Base-by-base conservation (phyloP, 30 jellyfish, hydroid and myxozoan species). In the Pseudorhiza aurosa region DNA sequence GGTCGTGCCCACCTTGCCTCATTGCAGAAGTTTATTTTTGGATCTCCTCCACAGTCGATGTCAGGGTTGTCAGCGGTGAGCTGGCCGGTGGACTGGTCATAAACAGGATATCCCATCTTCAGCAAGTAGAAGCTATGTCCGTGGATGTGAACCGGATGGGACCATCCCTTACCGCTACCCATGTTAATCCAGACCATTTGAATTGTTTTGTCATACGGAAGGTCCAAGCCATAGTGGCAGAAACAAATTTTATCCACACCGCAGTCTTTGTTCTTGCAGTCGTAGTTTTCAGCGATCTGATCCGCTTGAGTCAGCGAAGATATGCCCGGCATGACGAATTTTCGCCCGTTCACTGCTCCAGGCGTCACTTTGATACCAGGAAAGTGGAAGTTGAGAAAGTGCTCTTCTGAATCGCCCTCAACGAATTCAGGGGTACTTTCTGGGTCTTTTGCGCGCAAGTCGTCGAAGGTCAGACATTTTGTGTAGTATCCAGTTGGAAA, bases 101-200 rank as follows among this genome's bases (percentile, higher is more conserved):
- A 86, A 10, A 83, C 81, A 65, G 96, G 88, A 75, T 83, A 91
- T 6, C 90, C 95, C 95, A 91, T 77, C 36, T 91, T 91, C 42
- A 91, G 57, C 32, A 91, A 87, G 45, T 91, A 58, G 65, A 91
- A 91, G 53, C 98, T 83, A 58, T 91, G 98, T 1, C 96, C 97
- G 44, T 90, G 97, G 28, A 90, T 15, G 51, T 90, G 97, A 18
- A 90, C 87, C 10, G 97, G 97, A 65, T 91, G 98, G 0, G 90
- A 85, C 95, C 96, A 83, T 14, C 98, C 98, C 32, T 86, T 86
- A 17, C 98, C 98, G 27, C 74, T 72, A 2, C 98, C 98, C 87
- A 77, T 60, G 46, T 83, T 91, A 8, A 85, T 68, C 90, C 91
- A 91, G 10, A 91, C 87, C 96, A 91, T 70, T 53, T 91, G 98